phyloP scores from a whole-genome alignment of 2,888 invertebrate genomes.

The Sclerodermus sp. region DNA sequence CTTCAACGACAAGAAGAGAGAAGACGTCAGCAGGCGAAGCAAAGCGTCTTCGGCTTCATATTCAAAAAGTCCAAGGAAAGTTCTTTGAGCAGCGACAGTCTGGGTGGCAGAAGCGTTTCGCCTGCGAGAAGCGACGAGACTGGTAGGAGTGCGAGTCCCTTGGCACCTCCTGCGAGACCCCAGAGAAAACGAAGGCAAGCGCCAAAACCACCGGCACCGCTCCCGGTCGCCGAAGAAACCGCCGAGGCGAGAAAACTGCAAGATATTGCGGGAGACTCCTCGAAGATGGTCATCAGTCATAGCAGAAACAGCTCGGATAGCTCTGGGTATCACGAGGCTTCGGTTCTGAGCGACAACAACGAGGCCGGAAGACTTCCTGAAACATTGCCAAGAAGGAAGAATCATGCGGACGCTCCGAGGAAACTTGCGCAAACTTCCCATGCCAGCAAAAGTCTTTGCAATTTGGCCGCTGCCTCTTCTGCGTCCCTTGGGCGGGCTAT shows the following conservation, averaged over 20 bases:
- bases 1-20: conserved; percentile 64
- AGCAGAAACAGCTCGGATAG: conserved; percentile 74
- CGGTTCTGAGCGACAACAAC: conserved; percentile 66
- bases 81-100: conserved; percentile 60
- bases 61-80: conserved; percentile 59
- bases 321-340: conserved; percentile 73
- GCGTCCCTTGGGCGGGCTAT: conserved; percentile 32
- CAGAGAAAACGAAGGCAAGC: conserved; percentile 63
- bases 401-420: conserved; percentile 43
- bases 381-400: conserved; percentile 54
- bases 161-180: conserved; percentile 59
- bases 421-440: conserved; percentile 50
- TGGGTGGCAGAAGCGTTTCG: conserved; percentile 60
- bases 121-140: conserved; percentile 67
- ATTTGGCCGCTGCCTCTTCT: conserved; percentile 42
- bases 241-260: conserved; percentile 17
- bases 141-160: conserved; percentile 48
- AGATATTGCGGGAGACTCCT: conserved; percentile 17
- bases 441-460: conserved; percentile 52
- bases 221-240: conserved; percentile 11
- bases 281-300: conserved; percentile 64
- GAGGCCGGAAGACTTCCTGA: conserved; percentile 52
- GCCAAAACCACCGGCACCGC: conserved; percentile 61
- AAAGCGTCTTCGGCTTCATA: conserved; percentile 61
- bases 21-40: conserved; percentile 57